Conservation (phyloP, 2,113 vertebrate species). For the Alectura lathami region DNA sequence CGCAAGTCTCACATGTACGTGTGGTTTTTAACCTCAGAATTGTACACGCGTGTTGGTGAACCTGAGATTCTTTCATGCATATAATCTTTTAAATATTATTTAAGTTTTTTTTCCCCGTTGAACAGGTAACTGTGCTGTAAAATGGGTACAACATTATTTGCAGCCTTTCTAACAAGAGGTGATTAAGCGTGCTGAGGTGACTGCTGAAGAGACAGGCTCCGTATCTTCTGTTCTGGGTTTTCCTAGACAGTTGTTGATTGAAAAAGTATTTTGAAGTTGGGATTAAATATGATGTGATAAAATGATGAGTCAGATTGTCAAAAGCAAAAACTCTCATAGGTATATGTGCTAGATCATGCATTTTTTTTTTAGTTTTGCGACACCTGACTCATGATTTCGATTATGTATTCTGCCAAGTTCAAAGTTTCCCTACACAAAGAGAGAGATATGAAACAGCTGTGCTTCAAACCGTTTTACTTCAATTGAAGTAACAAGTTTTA, state of each 20-base stretch:
- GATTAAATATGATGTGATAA: slow-evolving; percentile 63
- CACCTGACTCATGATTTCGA: slow-evolving; percentile 72
- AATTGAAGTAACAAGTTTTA: slow-evolving; percentile 80
- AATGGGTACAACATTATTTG: neutral
- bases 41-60: neutral
- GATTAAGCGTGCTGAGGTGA: neutral
- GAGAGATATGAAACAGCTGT: slow-evolving; percentile 69
- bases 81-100: neutral
- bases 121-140: neutral
- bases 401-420: slow-evolving; percentile 75
- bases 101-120: neutral
- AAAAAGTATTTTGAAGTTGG: slow-evolving; percentile 29
- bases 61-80: neutral
- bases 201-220: neutral
- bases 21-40: neutral
- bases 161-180: neutral
- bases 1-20: neutral
- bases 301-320: slow-evolving; percentile 71
- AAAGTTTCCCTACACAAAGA: slow-evolving; percentile 76
- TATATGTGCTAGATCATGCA: slow-evolving; percentile 59
- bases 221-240: neutral
- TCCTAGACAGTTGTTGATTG: slow-evolving; percentile 37
- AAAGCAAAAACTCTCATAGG: slow-evolving; percentile 48
- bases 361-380: slow-evolving; percentile 67
- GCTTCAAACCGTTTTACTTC: slow-evolving; percentile 76